Percentiles rank a stretch among this genome's conserved stretches.
These are phyloP conservation scores for Allygus modestus DNA, from an alignment of 2,888 invertebrate genomes.

Conservation along the genomic window DNA sequence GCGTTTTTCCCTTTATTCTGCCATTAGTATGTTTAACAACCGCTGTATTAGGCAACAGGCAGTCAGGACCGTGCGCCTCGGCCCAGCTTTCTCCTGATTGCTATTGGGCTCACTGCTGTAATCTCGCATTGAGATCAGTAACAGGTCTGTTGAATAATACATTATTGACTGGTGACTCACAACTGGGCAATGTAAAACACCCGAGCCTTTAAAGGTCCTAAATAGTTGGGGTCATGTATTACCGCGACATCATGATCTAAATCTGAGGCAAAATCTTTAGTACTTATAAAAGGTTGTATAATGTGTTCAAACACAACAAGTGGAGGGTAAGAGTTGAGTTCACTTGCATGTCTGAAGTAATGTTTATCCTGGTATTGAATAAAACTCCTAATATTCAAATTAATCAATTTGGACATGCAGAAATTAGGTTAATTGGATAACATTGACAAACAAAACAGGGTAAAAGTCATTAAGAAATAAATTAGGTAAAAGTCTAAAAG, in stretches of 20 bases:
- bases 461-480: too few species aligned
- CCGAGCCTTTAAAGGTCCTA: neutral
- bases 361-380: too few species aligned
- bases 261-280: neutral
- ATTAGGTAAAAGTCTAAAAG: too few species aligned
- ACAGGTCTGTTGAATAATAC: constrained; percentile 37
- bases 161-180: constrained; percentile 23
- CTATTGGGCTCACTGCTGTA: constrained; percentile 8
- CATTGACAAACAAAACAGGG: too few species aligned
- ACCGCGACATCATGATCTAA: neutral
- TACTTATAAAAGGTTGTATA: too few species aligned
- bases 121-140: constrained; percentile 38
- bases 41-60: neutral
- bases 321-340: too few species aligned
- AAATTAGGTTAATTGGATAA: too few species aligned
- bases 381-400: too few species aligned
- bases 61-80: neutral
- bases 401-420: too few species aligned
- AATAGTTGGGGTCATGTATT: neutral
- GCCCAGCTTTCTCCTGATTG: constrained; percentile 23
- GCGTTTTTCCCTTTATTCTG: too few species aligned
- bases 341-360: too few species aligned
- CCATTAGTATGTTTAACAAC: neutral
- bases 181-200: neutral
- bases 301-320: too few species aligned